Conservation (phyloP, 2,113 vertebrate genomes). For the Prunella fulvescens region DNA sequence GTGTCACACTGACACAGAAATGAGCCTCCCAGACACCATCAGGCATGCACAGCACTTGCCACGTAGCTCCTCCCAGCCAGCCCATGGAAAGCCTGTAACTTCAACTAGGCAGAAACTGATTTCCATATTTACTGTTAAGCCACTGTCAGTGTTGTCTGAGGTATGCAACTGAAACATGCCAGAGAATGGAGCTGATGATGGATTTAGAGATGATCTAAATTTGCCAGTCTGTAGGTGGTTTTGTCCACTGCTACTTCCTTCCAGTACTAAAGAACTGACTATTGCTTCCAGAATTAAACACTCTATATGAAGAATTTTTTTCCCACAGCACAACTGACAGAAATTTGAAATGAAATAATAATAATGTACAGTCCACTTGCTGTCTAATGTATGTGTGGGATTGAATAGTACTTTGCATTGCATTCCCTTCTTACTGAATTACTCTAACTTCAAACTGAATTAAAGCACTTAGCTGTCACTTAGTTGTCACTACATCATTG, state of each 20-base stretch:
- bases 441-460: constrained; percentile 42
- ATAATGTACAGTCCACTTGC: constrained; percentile 54
- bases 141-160: not conserved
- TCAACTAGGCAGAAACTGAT: not conserved
- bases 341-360: constrained; percentile 50
- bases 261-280: constrained; percentile 4
- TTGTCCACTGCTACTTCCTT: constrained; percentile 32
- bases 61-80: not conserved
- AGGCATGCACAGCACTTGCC: rapidly evolving
- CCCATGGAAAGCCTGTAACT: not conserved
- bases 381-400: constrained; percentile 57
- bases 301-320: not conserved
- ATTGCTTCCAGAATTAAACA: constrained; percentile 43
- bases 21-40: rapidly evolving
- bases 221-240: not conserved
- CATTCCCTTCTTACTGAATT: constrained; percentile 42
- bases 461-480: constrained; percentile 22
- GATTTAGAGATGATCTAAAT: constrained; percentile 31
- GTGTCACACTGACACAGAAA: not conserved
- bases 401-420: constrained; percentile 35
- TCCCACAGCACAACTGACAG: constrained; percentile 31
- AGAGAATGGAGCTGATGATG: not conserved
- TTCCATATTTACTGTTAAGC: not conserved
- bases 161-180: not conserved
- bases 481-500: not conserved